phyloP scores from a whole-genome alignment of 2,113 vertebrate species.

The Gila orcuttii region DNA sequence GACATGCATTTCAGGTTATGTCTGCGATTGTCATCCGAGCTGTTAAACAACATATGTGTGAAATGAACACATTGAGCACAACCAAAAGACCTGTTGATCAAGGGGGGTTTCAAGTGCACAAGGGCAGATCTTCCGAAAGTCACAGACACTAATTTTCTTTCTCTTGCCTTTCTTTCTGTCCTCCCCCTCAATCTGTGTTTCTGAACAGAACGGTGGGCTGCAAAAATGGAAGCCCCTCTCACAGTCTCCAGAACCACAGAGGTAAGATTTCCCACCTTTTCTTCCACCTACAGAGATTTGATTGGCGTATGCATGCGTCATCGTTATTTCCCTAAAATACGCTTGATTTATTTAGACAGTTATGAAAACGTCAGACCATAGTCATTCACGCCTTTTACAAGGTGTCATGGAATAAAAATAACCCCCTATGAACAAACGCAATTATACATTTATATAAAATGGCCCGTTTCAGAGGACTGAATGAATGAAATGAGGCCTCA shows the following conservation, averaged over 20 bases:
- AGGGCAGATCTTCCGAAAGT: background rate
- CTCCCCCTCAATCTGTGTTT: background rate
- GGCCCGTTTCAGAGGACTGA: background rate
- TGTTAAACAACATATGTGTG: background rate
- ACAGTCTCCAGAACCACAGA: constrained; percentile 84
- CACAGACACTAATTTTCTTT: background rate
- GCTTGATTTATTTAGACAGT: background rate
- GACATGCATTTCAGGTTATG: constrained; percentile 68
- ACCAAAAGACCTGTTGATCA: background rate
- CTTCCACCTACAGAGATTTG: background rate
- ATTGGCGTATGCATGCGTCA: constrained; percentile 19
- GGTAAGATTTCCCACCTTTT: constrained; percentile 70
- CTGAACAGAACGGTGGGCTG: constrained; percentile 74
- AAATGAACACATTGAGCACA: constrained; percentile 3
- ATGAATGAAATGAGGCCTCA: background rate
- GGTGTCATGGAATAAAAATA: constrained; percentile 21
- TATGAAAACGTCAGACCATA: background rate
- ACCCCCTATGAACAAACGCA: background rate
- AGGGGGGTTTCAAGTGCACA: background rate
- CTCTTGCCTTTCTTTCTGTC: constrained; percentile 44
- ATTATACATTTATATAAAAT: background rate
- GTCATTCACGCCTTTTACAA: constrained; percentile 13
- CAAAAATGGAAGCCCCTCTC: constrained; percentile 84
- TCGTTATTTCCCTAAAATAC: constrained; percentile 6
- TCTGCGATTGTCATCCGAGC: background rate